phyloP scores from a whole-genome alignment of 2,113 vertebrate species.

The Brachirus orientalis region DNA sequence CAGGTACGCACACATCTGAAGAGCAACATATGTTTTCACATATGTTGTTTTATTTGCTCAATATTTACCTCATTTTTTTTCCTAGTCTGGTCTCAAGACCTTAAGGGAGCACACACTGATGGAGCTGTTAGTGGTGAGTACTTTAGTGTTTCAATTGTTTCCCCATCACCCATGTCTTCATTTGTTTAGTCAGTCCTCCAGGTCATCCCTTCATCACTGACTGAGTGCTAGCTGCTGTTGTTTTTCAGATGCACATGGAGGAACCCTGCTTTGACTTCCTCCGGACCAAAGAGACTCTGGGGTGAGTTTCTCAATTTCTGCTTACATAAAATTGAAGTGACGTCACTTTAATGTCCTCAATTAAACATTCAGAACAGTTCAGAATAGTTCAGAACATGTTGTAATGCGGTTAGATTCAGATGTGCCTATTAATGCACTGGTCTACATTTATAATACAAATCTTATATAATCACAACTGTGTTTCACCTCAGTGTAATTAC shows the following conservation, averaged over 20 bases:
- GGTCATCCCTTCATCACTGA: background rate
- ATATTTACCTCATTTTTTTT: background rate
- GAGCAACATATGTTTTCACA: background rate
- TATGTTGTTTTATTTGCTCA: background rate
- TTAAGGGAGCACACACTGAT: conserved; percentile 92
- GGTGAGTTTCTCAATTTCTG: conserved; percentile 80
- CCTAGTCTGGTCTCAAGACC: conserved; percentile 89
- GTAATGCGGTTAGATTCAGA: too few species aligned
- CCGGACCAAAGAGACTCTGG: conserved; percentile 96
- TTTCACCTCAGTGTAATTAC: too few species aligned
- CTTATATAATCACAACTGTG: too few species aligned
- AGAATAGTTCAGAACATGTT: too few species aligned
- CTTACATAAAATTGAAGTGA: background rate
- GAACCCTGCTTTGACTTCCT: conserved; percentile 98
- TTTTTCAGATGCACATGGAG: conserved; percentile 97
- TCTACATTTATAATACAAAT: too few species aligned
- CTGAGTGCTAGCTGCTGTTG: conserved; percentile 38
- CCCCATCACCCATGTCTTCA: background rate
- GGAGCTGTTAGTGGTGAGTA: conserved; percentile 95
- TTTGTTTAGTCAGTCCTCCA: background rate
- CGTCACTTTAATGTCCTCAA: background rate
- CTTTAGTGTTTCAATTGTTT: background rate
- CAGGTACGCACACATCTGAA: conserved; percentile 82
- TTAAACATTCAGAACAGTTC: background rate
- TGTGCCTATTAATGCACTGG: too few species aligned